A percentile compares a stretch with the other conserved stretches of the same genome.
Evolutionary conservation across 2,113 vertebrate species (phyloP).

Genomic region (Plotosus lineatus): DNA sequence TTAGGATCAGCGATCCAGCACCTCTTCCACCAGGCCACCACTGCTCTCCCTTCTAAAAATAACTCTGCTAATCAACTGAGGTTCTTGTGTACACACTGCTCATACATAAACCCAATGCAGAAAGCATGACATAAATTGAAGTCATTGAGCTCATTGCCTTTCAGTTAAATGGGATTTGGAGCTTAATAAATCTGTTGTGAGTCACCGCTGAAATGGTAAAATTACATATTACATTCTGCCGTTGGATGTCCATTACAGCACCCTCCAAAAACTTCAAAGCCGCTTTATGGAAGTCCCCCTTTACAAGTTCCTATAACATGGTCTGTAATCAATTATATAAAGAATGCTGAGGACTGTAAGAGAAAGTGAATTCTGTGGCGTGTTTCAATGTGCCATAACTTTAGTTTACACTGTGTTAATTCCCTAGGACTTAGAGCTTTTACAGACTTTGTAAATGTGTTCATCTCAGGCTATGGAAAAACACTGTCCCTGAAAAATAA

Average conservation of each 20-base stretch:
- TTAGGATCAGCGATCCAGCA: too few species aligned
- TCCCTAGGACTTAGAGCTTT: conserved; percentile 14
- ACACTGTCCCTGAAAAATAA: conserved; percentile 5
- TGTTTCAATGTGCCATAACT: conserved; percentile 23
- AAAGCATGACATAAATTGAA: conserved; percentile 29
- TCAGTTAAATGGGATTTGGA: conserved; percentile 21
- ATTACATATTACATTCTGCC: conserved; percentile 22
- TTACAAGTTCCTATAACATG: conserved; percentile 15
- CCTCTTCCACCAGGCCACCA: too few species aligned
- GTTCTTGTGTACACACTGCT: neutral
- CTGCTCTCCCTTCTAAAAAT: too few species aligned
- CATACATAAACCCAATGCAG: neutral
- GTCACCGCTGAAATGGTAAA: conserved; percentile 32
- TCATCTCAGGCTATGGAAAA: neutral
- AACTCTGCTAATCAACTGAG: neutral
- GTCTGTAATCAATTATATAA: conserved; percentile 21
- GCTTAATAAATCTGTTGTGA: conserved; percentile 25
- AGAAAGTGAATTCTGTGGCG: neutral
- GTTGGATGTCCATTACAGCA: neutral
- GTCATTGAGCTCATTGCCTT: conserved; percentile 30
- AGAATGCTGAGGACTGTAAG: conserved; percentile 8
- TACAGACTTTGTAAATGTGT: neutral
- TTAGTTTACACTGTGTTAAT: conserved; percentile 42
- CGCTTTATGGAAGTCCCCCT: conserved; percentile 21
- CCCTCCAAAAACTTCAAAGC: neutral